Base-by-base conservation (phyloP, 2,888 invertebrate species). In the Chrysolina haemoptera region DNA sequence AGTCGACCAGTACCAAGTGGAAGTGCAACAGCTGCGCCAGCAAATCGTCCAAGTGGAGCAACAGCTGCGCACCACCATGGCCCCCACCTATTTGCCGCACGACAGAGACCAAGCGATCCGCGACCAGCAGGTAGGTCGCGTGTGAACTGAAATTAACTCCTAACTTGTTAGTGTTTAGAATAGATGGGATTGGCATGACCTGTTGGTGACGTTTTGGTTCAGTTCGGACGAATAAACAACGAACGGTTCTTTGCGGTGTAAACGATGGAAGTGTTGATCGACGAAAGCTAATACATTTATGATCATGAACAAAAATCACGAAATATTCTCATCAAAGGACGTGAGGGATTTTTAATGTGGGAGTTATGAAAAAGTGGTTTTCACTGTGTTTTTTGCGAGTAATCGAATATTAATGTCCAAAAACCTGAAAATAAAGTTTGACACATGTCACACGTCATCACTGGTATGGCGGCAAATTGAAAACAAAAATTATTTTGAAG, bases 21-120 rank as follows among this genome's bases (percentile, higher is more conserved):
- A 97, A 89, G 94, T 97, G 86, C 95, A 95, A 84, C 91, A 93
- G 68, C 90, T 97, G 80, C 93, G 96, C 73, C 94, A 95, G 84
- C 94, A 95, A 87, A 93, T 96, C 84, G 92, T 96, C 78, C 93
- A 94, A 87, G 95, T 95, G 79, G 97, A 97, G 88, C 96, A 96
- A 88, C 94, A 95, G 87, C 90, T 97, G 85, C 92, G 97, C 76
- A 91, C 93, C 75, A 93, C 95, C 65, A 92, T 95, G 88, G 94
- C 95, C 85, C 96, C 96, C 75, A 94, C 94, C 82, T 95, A 95
- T 89, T 90, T 93, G 86, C 94, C 95, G 76, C 93, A 94, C 83
- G 95, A 96, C 87, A 92, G 94, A 82, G 95, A 96, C 83, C 93
- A 93, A 83, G 95, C 95, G 81, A 90, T 92, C 80, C 91, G 92